Percentiles rank a stretch among this genome's conserved stretches.
phyloP scores from a whole-genome alignment of 2,797 vertebrate species.

The Argyrosomus regius region DNA sequence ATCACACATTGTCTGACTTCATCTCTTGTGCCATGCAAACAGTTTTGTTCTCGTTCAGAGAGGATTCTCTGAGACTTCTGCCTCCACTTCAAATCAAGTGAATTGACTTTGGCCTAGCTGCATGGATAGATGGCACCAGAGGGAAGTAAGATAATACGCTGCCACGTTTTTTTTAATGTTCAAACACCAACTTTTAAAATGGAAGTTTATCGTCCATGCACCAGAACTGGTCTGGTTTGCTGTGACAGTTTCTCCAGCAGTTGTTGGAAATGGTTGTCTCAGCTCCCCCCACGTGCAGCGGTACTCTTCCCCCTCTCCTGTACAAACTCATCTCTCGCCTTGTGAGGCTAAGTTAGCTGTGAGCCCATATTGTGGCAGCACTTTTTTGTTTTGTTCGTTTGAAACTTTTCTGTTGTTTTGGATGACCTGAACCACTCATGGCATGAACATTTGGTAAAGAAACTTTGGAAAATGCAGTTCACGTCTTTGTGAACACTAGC shows the following conservation, averaged over 20 bases:
- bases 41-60: not conserved
- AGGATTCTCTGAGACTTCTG: not conserved
- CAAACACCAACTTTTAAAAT: not conserved
- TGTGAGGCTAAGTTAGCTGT: slow-evolving; percentile 61
- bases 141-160: not conserved
- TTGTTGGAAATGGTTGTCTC: not conserved
- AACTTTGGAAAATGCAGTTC: slow-evolving; percentile 58
- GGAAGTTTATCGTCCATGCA: no score
- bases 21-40: not conserved
- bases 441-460: slow-evolving; percentile 58
- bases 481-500: slow-evolving; percentile 46
- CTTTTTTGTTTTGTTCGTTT: slow-evolving; percentile 44
- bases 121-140: not conserved
- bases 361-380: slow-evolving; percentile 72
- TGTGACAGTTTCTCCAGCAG: slow-evolving; percentile 3
- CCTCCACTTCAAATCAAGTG: not conserved
- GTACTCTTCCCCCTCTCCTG: slow-evolving; percentile 6
- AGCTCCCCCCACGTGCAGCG: slow-evolving; percentile 9
- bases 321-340: slow-evolving; percentile 58
- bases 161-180: not conserved
- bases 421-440: slow-evolving; percentile 63
- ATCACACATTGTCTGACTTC: not conserved
- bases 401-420: slow-evolving; percentile 54
- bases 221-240: not conserved
- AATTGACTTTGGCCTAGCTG: not conserved